Base-by-base conservation (phyloP, 2,888 invertebrate genomes). In the Xanthorhoe spadicearia region DNA sequence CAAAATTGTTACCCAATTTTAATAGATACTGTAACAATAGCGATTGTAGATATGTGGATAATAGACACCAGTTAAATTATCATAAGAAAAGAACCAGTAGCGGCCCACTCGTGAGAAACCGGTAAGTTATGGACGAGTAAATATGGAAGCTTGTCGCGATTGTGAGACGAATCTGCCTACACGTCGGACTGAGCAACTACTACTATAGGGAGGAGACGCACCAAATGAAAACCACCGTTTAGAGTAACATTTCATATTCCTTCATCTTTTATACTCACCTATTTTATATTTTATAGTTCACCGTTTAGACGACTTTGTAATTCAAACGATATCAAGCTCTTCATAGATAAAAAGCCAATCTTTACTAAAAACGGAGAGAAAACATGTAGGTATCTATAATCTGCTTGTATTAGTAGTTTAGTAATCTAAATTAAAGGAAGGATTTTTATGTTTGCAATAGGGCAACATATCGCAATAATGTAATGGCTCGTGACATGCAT, bases 131-230 rank as follows among this genome's bases (percentile, higher is more conserved):
- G 83, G 83, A 80, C 86, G 84, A 84, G 87, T 92, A 87, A 90
- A 92, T 92, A 92, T 91, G 92, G 91, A 88, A 91, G 89, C 88
- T 90, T 90, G 92, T 85, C 82, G 77, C 77, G 84, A 82, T 85
- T 86, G 85, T 87, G 87, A 82, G 86, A 87, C 86, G 82, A 84
- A 85, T 86, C 90, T 87, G 84, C 92, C 92, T 89, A 92, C 92
- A 88, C 90, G 43, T 54, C 46, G 61, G 43, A 61, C 61, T 58
- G 51, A 54, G 49, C 59, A 28, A 55, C 62, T 32, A 56, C 46
- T 28, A 51, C 23, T 32, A 32, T 32, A 52, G 51, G 56, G 18
- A 62, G 43, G 43, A 6, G 19, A 17, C 15, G 7, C 28, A 9
- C 13, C 15, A 19, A 19, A 32, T 35, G 19, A n/a, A 2, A 2